Base-by-base conservation (phyloP, 2,888 invertebrate genomes). In the Dione juno region DNA sequence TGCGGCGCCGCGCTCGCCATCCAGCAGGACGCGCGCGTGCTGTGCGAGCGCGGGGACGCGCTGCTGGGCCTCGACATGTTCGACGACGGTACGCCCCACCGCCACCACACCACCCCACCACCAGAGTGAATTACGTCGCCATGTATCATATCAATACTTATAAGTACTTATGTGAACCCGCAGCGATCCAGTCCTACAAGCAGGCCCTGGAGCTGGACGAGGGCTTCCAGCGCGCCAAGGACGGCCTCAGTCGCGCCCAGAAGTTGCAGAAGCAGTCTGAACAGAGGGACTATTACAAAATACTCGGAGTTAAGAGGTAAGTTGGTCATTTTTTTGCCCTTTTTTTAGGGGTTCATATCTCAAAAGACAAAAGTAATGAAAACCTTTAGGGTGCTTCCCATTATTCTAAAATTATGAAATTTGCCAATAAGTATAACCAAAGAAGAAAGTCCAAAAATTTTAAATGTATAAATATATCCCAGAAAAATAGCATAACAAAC, bases 241-340 rank as follows among this genome's bases (percentile, higher is more conserved):
- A 99, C 72, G 99, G 99, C 0, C 85, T 98, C 28, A 95, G 95
- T 73, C 95, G 96, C 78, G 98, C 98, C 3, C 97, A 99, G 88
- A 97, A 98, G 82, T 88, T 98, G 77, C 97, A 98, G 88, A 99
- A 99, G 83, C 97, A 98, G 84, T 95, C 99, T 0, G 97, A 98
- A 83, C 96, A 96, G 82, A 93, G 99, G 77, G 99, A 99, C 90
- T 99, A 99, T 90, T 99, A 99, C 88, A 99, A 99, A 91, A 99
- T 99, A 79, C 93, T 99, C 67, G 97, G 96, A 14, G 99, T 99
- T 1, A 96, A 97, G 84, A 95, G 98, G 92, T 92, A 59, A 66
- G 69, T 21, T 48, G 10, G 28, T 3, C 2, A 28, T 28, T 28
- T 28, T 5, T 28, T 28, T 5, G 28, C 28, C 2, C 28, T 2